Percentiles rank a stretch among this genome's conserved stretches.
Evolutionary conservation across 2,888 invertebrate genomes (phyloP).

Genomic region (Pandemis cinnamomeana): DNA sequence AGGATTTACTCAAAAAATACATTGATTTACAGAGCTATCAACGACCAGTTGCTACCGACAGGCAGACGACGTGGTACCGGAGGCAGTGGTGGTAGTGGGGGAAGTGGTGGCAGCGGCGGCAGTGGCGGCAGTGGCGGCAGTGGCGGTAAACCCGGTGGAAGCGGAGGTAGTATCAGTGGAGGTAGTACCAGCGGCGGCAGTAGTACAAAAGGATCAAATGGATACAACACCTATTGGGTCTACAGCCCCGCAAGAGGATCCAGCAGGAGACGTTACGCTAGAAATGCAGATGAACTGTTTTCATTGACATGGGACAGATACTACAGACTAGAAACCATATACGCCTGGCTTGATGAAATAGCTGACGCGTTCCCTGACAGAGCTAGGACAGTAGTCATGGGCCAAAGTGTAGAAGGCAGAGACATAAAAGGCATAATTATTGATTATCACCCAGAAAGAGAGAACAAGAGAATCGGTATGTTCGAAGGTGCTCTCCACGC

Average conservation of each 20-base stretch:
- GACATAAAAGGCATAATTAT: constrained; percentile 83
- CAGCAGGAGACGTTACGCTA: constrained; percentile 19
- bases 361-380: constrained; percentile 74
- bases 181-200: background rate
- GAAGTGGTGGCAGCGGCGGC: constrained; percentile 40
- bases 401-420: constrained; percentile 85
- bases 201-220: constrained; percentile 6
- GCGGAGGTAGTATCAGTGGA: background rate
- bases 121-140: constrained; percentile 1
- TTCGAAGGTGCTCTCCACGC: constrained; percentile 88
- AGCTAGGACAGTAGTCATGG: constrained; percentile 81
- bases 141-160: constrained; percentile 2
- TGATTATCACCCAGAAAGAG: constrained; percentile 69
- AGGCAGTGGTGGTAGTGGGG: constrained; percentile 42
- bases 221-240: constrained; percentile 1
- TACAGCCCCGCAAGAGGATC: background rate
- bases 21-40: constrained; percentile 24
- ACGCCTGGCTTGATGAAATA: constrained; percentile 85
- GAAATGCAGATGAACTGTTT: constrained; percentile 58
- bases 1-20: background rate
- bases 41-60: constrained; percentile 9
- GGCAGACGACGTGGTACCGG: constrained; percentile 16
- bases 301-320: constrained; percentile 84
- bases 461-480: constrained; percentile 75
- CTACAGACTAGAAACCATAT: constrained; percentile 84